Conservation (phyloP, 2,888 invertebrate genomes). For the Periphyllus acericola region DNA sequence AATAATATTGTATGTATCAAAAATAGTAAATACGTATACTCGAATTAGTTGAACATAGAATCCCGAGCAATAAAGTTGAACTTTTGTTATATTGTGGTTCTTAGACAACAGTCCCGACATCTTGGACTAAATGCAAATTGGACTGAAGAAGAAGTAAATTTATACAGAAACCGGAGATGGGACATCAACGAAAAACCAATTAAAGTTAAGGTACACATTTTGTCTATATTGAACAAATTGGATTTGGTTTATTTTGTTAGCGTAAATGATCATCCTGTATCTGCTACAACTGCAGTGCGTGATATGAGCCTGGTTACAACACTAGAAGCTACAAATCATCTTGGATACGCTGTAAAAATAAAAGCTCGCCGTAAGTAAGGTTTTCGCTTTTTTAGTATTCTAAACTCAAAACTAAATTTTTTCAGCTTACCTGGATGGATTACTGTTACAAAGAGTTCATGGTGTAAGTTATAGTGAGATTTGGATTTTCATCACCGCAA, state of each 20-base stretch:
- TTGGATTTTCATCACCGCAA: slow-evolving; percentile 14
- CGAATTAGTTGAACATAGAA: slow-evolving; percentile 4
- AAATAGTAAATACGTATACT: neutral
- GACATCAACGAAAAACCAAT: slow-evolving; percentile 63
- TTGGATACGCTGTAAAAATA: slow-evolving; percentile 81
- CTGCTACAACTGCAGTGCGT: slow-evolving; percentile 82
- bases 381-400: neutral
- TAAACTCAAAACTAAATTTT: neutral
- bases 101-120: slow-evolving; percentile 83
- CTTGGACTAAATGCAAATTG: slow-evolving; percentile 72
- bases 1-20: neutral
- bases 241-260: slow-evolving; percentile 81
- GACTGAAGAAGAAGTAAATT: slow-evolving; percentile 67
- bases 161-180: slow-evolving; percentile 53
- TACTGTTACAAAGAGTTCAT: slow-evolving; percentile 4
- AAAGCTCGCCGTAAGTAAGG: slow-evolving; percentile 82
- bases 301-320: slow-evolving; percentile 85
- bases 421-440: slow-evolving; percentile 46
- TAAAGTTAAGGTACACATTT: slow-evolving; percentile 65
- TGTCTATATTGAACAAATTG: slow-evolving; percentile 63
- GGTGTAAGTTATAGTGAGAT: slow-evolving; percentile 11
- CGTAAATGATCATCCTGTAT: slow-evolving; percentile 81
- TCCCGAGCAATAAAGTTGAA: neutral
- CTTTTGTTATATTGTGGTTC: slow-evolving; percentile 58
- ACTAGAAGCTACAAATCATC: slow-evolving; percentile 78